Evolutionary conservation across 2,113 vertebrate species (phyloP), one percentile per base, ranked within the genome.

Genomic region (Scatophagus argus): DNA sequence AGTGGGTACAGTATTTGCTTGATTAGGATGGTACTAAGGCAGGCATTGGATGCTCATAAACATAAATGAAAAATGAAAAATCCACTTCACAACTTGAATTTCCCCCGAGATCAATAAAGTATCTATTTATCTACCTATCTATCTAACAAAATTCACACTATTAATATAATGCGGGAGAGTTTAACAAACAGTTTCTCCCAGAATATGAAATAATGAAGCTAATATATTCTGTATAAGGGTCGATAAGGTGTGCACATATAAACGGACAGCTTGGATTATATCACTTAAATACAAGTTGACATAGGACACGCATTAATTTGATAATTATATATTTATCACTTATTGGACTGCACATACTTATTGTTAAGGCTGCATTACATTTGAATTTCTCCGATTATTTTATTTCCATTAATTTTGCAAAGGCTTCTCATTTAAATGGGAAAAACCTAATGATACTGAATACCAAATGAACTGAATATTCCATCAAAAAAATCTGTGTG

Each of bases 61-160:
- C 13, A 36, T 8, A 34, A 34, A 38, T 34, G 41, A 21, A 23
- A 34, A 34, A 38, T 34, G 41, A 21, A 23, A 55, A 46, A 41
- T 16, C 11, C 59, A 65, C 31, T 12, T n/a, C n/a, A n/a, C n/a
- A n/a, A n/a, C n/a, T n/a, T n/a, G n/a, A n/a, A n/a, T n/a, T n/a
- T n/a, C n/a, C n/a, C n/a, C n/a, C n/a, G n/a, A n/a, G n/a, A n/a
- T n/a, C n/a, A n/a, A n/a, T n/a, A n/a, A n/a, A n/a, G n/a, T n/a
- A n/a, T n/a, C n/a, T n/a, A n/a, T n/a, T n/a, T n/a, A n/a, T n/a
- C n/a, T n/a, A n/a, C n/a, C n/a, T n/a, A n/a, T n/a, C n/a, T n/a
- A n/a, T n/a, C n/a, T n/a, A n/a, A 41, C 41, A 58, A 27, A 83
- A 59, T 31, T 47, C 32, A 52, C 47, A 51, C 52, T 14, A 62